A percentile compares a stretch with the other conserved stretches of the same genome.
Conservation (phyloP, 2,113 vertebrate species). For the Prietella phreatophila region DNA sequence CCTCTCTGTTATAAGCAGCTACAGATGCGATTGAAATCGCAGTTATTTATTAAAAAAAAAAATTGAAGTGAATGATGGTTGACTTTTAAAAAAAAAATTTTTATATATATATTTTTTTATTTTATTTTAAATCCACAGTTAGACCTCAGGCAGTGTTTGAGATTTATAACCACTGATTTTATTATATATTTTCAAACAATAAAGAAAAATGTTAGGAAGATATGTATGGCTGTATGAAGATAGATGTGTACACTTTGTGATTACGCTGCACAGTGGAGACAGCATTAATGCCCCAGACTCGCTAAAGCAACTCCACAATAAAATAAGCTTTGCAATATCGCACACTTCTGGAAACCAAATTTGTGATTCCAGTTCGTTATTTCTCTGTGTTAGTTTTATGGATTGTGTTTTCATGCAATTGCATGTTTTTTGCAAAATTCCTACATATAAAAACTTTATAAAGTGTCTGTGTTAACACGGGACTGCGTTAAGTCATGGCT, state of each 20-base stretch:
- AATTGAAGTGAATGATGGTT: background rate
- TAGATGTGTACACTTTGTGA: background rate
- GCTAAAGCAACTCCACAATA: too few species aligned
- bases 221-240: too few species aligned
- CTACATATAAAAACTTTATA: too few species aligned
- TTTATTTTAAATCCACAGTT: background rate
- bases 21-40: background rate
- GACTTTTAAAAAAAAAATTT: too few species aligned
- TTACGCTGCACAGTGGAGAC: background rate
- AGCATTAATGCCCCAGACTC: background rate
- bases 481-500: too few species aligned
- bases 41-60: background rate
- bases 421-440: background rate
- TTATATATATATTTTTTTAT: too few species aligned
- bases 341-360: background rate
- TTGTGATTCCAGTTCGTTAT: background rate
- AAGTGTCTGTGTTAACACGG: background rate
- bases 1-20: conserved; percentile 35
- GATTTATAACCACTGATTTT: background rate
- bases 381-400: background rate
- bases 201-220: background rate
- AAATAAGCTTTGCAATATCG: background rate
- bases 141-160: background rate
- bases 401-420: background rate
- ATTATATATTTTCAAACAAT: background rate